Evolutionary conservation across 2,888 invertebrate species (phyloP).

Genomic region (Bugulina stolonifera): DNA sequence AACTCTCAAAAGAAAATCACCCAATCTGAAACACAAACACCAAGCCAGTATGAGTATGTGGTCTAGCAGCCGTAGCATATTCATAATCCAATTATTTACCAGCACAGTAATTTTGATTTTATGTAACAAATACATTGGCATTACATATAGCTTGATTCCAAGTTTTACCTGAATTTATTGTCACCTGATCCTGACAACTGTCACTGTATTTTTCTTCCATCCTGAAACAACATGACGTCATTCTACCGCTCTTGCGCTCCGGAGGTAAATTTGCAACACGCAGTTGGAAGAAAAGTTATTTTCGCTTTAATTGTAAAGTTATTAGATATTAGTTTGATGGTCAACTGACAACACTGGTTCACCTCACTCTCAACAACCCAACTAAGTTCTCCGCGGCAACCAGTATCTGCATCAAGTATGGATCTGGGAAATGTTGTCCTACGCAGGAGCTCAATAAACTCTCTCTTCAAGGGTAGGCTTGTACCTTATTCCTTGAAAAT

Average conservation of each 20-base stretch:
- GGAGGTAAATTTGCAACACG: neutral
- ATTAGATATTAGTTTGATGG: neutral
- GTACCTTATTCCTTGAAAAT: no score
- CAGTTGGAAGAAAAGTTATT: neutral
- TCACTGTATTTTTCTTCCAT: slow-evolving; percentile 1
- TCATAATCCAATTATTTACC: no score
- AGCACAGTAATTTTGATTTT: no score
- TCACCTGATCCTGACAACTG: neutral
- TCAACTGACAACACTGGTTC: neutral
- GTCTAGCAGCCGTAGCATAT: no score
- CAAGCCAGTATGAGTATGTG: no score
- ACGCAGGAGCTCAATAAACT: slow-evolving; percentile 3
- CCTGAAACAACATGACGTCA: slow-evolving; percentile 18
- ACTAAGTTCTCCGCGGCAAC: no score
- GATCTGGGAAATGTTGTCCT: slow-evolving; percentile 11
- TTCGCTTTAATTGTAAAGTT: neutral
- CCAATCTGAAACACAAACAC: no score
- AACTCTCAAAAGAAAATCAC: no score
- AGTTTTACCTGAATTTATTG: neutral
- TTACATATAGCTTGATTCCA: no score
- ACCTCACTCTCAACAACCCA: neutral
- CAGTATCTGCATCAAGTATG: no score
- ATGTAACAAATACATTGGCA: no score
- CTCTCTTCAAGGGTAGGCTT: slow-evolving; percentile 9
- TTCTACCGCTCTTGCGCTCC: neutral